Base-by-base conservation (phyloP, 2,888 invertebrate species). In the Drosophila robusta region DNA sequence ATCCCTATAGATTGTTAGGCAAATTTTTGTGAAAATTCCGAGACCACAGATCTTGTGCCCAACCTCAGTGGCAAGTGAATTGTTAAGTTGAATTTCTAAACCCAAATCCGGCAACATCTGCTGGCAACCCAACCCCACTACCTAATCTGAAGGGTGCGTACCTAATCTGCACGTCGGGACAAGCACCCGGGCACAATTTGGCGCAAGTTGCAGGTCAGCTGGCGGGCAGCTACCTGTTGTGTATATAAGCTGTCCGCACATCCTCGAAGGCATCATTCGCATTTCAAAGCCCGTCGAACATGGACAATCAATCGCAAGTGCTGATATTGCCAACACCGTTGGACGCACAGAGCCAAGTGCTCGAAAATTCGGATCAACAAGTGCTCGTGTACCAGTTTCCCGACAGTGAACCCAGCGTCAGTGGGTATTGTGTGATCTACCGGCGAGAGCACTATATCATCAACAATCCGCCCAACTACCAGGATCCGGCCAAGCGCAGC, bases 371-470 rank as follows among this genome's bases (percentile, higher is more conserved):
- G 32, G 84, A 84, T 26, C 65, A 75, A 29, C 64, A 87, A 9
- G 51, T 84, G 29, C 55, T 86, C 0, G 78, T 88, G 0, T 84
- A 75, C 36, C 77, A 83, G 6, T 61, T 54, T 4, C 57, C 78
- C 0, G 67, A 49, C 8, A 46, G 18, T 36, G 14, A n/a, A 1
- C 55, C 50, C 7, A 47, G 44, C 9, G 51, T 56, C 9, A 68
- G 42, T 42, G 78, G 80, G 7, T 88, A 74, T 49, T 79, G 71
- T 26, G 87, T 88, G 18, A 78, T 88, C 5, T 87, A 78, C 34
- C 86, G 80, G 44, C 62, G 78, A 2, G 84, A 84, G 51, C 87
- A 88, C 18, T 80, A 71, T 4, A 72, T 75, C 4, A 46, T 77
- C 14, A 70, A 55, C 32, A 75, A 56, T 41, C 70, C 69, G 4